Percentiles rank a stretch among this genome's conserved stretches.
phyloP scores from a whole-genome alignment of 2,888 invertebrate genomes.

The Cremastinae sp. region DNA sequence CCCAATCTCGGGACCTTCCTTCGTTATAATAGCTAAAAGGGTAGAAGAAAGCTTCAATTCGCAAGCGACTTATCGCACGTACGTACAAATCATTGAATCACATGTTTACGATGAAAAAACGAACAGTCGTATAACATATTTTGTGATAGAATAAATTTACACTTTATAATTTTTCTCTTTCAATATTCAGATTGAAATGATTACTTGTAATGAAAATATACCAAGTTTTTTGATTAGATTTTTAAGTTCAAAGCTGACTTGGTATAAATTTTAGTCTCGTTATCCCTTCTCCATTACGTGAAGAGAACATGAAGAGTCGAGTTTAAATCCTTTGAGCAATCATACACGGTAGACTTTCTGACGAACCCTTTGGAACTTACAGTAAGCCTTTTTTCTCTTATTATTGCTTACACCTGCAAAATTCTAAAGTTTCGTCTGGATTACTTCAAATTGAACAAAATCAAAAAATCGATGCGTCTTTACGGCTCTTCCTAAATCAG shows the following conservation, averaged over 20 bases:
- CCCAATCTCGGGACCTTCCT: constrained; percentile 38
- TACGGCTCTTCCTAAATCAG: constrained; percentile 31
- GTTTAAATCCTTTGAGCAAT: constrained; percentile 63
- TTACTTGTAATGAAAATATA: neutral
- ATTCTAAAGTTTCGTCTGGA: neutral
- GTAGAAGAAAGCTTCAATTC: constrained; percentile 45
- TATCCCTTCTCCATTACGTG: constrained; percentile 1
- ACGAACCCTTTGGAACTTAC: constrained; percentile 58
- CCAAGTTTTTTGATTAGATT: neutral
- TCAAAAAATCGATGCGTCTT: constrained; percentile 33
- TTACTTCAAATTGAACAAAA: constrained; percentile 25
- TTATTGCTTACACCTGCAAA: constrained; percentile 20
- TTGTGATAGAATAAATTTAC: neutral
- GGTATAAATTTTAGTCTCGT: constrained; percentile 7
- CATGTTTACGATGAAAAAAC: constrained; percentile 6
- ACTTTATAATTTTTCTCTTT: neutral
- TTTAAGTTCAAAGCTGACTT: neutral
- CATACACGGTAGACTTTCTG: constrained; percentile 55
- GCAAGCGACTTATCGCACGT: constrained; percentile 52
- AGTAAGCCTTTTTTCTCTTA: constrained; percentile 26
- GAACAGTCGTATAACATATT: constrained; percentile 10
- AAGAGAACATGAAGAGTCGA: constrained; percentile 28
- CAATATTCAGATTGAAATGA: neutral
- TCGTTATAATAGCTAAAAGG: constrained; percentile 40
- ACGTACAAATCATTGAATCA: constrained; percentile 30